Evolutionary conservation across 2,113 vertebrate species (phyloP).

Genomic region (Dendrocopos noguchii): DNA sequence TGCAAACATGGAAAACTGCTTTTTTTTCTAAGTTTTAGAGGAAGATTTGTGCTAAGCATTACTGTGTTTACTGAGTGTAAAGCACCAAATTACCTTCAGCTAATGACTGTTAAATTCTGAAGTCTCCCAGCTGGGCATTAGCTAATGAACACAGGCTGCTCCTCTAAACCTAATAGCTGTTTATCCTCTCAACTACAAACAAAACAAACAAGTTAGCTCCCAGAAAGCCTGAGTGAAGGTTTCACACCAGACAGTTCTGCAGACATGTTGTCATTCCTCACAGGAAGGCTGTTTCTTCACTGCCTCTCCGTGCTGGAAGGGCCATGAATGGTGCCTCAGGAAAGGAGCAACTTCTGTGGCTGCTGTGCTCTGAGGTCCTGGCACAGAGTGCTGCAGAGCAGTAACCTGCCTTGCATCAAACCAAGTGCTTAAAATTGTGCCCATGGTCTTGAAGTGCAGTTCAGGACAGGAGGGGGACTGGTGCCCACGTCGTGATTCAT

Average conservation of each 20-base stretch:
- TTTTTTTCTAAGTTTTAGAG: constrained; percentile 11
- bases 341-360: not conserved
- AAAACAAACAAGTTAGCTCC: not conserved
- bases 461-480: not conserved
- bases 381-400: not conserved
- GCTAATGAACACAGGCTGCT: constrained; percentile 24
- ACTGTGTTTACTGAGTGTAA: not conserved
- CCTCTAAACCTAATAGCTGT: not conserved
- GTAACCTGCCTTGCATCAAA: not conserved
- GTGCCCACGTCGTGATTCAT: not conserved
- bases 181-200: constrained; percentile 23
- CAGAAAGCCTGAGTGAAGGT: not conserved
- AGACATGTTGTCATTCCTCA: constrained; percentile 49
- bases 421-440: not conserved
- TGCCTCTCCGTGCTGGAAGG: not conserved
- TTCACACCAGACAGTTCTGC: constrained; percentile 29
- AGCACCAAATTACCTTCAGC: not conserved
- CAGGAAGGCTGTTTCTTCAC: constrained; percentile 6
- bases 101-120: constrained; percentile 5
- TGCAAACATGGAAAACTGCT: not conserved
- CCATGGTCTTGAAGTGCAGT: not conserved
- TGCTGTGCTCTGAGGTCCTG: not conserved
- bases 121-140: constrained; percentile 42
- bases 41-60: not conserved
- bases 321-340: not conserved